phyloP scores from a whole-genome alignment of 53 echinoderm and acorn worm genomes.

The Holothuria scabra region DNA sequence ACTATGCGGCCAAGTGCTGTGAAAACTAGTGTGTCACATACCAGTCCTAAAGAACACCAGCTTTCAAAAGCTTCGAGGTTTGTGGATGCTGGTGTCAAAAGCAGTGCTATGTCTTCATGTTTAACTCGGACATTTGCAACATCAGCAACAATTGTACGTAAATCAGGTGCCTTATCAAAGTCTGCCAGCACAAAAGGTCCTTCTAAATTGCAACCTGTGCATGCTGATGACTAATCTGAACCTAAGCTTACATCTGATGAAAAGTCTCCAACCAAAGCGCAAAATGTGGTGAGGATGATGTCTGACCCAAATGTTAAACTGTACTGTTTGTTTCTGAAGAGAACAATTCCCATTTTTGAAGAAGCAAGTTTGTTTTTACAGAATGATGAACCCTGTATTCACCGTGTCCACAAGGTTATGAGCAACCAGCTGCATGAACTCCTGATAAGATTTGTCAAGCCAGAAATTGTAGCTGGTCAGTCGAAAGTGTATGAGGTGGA shows the following conservation, averaged over 20 bases:
- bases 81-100: too few relatives aligned
- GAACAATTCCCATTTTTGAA: slow-evolving; percentile 45
- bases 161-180: background rate
- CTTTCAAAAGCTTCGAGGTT: too few relatives aligned
- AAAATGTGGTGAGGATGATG: slow-evolving; percentile 47
- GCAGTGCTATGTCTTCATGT: too few relatives aligned
- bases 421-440: slow-evolving; percentile 38
- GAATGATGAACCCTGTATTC: slow-evolving; percentile 56
- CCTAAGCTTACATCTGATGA: background rate
- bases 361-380: slow-evolving; percentile 42
- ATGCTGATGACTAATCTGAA: background rate
- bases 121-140: too few relatives aligned
- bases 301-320: slow-evolving; percentile 43
- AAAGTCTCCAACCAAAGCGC: background rate
- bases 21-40: too few relatives aligned
- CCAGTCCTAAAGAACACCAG: too few relatives aligned
- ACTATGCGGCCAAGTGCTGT: too few relatives aligned
- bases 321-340: slow-evolving; percentile 36
- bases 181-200: background rate
- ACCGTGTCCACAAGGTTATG: slow-evolving; percentile 49
- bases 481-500: slow-evolving; percentile 50
- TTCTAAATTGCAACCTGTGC: background rate
- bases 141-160: background rate
- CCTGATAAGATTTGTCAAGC: slow-evolving; percentile 55
- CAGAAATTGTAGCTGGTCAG: slow-evolving; percentile 29